A percentile compares a stretch with the other conserved stretches of the same genome.
Evolutionary conservation across 2,113 vertebrate genomes (phyloP).

Genomic region (Gorsachius goisagi): DNA sequence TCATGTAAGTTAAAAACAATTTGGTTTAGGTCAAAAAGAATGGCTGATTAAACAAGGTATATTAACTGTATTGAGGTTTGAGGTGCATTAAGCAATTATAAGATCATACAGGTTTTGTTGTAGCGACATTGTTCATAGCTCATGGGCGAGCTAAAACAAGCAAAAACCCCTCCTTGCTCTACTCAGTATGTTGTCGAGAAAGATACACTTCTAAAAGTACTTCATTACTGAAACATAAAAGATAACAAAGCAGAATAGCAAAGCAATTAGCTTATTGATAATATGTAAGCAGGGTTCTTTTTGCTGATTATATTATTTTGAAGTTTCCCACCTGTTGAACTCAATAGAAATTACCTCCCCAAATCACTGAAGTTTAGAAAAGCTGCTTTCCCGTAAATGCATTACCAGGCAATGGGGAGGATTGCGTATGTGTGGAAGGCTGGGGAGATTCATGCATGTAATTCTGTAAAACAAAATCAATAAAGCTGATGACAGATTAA

Average conservation of each 20-base stretch:
- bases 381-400: slow-evolving; percentile 24
- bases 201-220: not conserved
- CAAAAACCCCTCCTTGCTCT: not conserved
- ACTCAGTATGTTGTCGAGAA: not conserved
- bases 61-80: not conserved
- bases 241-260: not conserved
- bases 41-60: not conserved
- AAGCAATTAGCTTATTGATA: slow-evolving; percentile 27
- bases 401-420: slow-evolving; percentile 17
- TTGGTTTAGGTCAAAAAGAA: not conserved
- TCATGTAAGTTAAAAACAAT: not conserved
- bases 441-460: slow-evolving; percentile 49
- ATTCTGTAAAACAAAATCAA: slow-evolving; percentile 75
- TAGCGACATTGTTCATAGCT: slow-evolving; percentile 9
- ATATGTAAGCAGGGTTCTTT: not conserved
- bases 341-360: slow-evolving; percentile 25
- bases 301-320: slow-evolving; percentile 30
- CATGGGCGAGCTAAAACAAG: slow-evolving; percentile 1
- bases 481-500: slow-evolving; percentile 72
- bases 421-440: not conserved
- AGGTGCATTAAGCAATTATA: not conserved
- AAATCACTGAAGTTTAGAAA: slow-evolving; percentile 39
- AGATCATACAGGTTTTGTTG: not conserved
- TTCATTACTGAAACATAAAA: not conserved
- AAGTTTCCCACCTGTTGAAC: slow-evolving; percentile 54